Evolutionary conservation across 2,888 invertebrate genomes (phyloP), one percentile per base, ranked within the genome.

Genomic region (Eilema depressum): DNA sequence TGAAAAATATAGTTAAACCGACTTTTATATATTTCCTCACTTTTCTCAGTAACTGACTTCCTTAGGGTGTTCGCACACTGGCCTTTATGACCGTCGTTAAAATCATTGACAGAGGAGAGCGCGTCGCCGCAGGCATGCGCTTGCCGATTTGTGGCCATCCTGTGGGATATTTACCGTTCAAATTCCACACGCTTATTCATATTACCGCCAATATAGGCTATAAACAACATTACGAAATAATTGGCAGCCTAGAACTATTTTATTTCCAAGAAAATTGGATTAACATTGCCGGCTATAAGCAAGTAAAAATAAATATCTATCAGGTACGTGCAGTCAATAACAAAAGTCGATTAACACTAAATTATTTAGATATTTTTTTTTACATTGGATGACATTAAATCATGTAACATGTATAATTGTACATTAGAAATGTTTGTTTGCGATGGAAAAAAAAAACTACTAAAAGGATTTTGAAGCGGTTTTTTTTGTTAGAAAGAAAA

Each of bases 11-110:
- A 37, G 12, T 37, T 37, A 37, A 37, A 12, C 37, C 37, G 14
- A 37, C 37, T 14, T 41, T 56, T 56, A 8, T 23, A 47, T 12
- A 1, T 20, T 33, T 20, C 17, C 20, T 33, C 17, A 56, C 20
- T 75, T 64, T 68, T 71, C 68, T 75, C 68, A 79, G 69, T 69
- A 71, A 74, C 57, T 63, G 74, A 68, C 68, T 75, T 69, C 81
- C 75, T 71, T 73, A 84, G 85, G 84, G 82, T 80, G 78, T 74
- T 69, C 78, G 75, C 82, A 81, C 78, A 83, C 75, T 71, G 60
- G 69, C 82, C 63, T 86, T 89, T 87, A 89, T 63, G 79, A 66
- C 77, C 73, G 76, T 82, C 83, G 86, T 86, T 86, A 89, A 77
- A 77, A 78, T 82, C 82, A 80, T 75, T 73, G 75, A 66, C 66